A percentile compares a stretch with the other conserved stretches of the same genome.
phyloP scores from a whole-genome alignment of 2,113 vertebrate genomes.

The Petaurus breviceps region DNA sequence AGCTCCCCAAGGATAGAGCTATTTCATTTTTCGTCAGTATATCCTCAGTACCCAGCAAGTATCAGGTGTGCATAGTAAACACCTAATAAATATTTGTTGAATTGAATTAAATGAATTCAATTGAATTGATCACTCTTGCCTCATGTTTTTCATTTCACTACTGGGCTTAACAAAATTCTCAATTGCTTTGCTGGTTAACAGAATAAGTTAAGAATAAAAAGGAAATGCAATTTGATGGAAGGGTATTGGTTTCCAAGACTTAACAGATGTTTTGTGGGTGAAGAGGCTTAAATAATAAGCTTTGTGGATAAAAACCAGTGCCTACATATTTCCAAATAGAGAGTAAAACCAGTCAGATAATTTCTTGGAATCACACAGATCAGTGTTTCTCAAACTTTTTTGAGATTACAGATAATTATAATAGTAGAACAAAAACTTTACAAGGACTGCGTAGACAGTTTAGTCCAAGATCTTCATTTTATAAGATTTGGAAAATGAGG shows the following conservation, averaged over 20 bases:
- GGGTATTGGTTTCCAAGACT: background rate
- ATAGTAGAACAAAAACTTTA: background rate
- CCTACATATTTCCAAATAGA: background rate
- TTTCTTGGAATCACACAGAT: background rate
- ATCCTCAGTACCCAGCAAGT: background rate
- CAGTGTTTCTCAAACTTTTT: background rate
- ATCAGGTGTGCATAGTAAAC: background rate
- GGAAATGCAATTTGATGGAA: conserved; percentile 18
- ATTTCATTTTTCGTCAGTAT: background rate
- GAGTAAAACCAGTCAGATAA: background rate
- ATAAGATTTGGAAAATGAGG: background rate
- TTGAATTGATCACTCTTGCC: conserved; percentile 7
- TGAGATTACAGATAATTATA: background rate
- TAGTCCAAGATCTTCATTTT: background rate
- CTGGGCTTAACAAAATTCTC: background rate
- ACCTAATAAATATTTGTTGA: background rate
- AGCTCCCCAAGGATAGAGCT: background rate
- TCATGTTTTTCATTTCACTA: background rate
- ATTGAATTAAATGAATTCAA: background rate
- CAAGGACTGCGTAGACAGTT: background rate
- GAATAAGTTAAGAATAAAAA: background rate
- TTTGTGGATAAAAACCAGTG: background rate
- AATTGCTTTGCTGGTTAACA: conserved; percentile 9
- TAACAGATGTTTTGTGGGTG: background rate
- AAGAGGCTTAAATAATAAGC: background rate